Evolutionary conservation across 2,113 vertebrate species (phyloP).

Genomic region (Apteryx mantelli): DNA sequence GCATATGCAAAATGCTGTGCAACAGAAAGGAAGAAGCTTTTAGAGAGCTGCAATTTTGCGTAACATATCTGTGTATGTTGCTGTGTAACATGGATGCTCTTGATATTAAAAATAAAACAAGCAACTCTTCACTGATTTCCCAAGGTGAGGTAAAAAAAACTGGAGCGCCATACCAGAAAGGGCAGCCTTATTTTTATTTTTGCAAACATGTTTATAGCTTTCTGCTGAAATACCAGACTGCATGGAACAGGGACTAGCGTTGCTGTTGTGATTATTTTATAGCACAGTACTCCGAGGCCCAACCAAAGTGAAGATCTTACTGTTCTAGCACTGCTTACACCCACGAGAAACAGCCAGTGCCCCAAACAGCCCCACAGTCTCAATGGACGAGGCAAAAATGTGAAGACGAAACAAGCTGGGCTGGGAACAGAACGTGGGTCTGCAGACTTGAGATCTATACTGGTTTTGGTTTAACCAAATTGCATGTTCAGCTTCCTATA

Average conservation of each 20-base stretch:
- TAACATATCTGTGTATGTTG: background rate
- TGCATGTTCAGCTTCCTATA: background rate
- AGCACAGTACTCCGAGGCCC: background rate
- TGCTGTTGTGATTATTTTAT: background rate
- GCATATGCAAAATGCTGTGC: background rate
- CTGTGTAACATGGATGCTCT: background rate
- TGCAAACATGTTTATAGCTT: background rate
- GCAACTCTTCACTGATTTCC: background rate
- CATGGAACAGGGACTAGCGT: background rate
- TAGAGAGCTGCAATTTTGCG: slow-evolving; percentile 16
- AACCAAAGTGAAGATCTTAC: background rate
- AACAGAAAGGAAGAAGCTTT: slow-evolving; percentile 22
- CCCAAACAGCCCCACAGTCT: background rate
- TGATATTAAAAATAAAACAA: slow-evolving; percentile 45
- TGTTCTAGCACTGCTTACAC: background rate
- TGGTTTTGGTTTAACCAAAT: background rate
- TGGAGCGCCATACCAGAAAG: background rate
- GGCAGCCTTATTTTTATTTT: background rate
- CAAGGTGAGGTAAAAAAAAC: background rate
- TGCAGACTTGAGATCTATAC: background rate
- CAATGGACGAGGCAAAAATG: background rate
- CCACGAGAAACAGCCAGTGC: accelerated
- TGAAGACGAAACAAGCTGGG: accelerated
- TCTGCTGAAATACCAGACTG: background rate
- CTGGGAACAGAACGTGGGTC: background rate